Percentiles rank a stretch among this genome's conserved stretches.
phyloP scores from a whole-genome alignment of 2,888 invertebrate genomes.

The Drosophila colorata region DNA sequence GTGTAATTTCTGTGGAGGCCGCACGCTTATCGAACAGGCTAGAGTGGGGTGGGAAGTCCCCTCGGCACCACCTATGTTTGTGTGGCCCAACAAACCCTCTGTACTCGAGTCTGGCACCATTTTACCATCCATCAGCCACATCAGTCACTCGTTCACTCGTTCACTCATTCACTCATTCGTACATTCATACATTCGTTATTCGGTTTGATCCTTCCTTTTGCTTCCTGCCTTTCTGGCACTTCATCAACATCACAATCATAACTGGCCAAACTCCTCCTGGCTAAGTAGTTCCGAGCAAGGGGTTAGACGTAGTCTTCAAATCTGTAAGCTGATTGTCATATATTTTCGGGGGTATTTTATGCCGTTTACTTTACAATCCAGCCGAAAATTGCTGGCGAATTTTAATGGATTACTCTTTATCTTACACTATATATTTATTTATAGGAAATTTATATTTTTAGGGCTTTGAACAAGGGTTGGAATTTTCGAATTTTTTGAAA shows the following conservation, averaged over 20 bases:
- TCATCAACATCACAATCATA: slow-evolving; percentile 62
- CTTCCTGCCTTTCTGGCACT: slow-evolving; percentile 50
- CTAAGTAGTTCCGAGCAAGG: slow-evolving; percentile 12
- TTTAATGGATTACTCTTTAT: slow-evolving; percentile 14
- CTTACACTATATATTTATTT: too few species aligned
- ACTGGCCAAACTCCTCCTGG: slow-evolving; percentile 22
- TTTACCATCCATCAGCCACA: slow-evolving; percentile 55
- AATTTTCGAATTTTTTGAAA: too few species aligned
- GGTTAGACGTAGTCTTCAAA: slow-evolving; percentile 9
- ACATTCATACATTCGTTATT: slow-evolving; percentile 51
- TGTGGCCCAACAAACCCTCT: slow-evolving; percentile 19
- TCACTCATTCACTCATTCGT: slow-evolving; percentile 49
- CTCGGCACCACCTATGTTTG: slow-evolving; percentile 28
- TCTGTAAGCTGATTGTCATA: slow-evolving; percentile 15
- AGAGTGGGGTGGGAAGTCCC: too few species aligned
- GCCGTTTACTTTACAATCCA: slow-evolving; percentile 2
- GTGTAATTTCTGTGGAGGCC: slow-evolving; percentile 60
- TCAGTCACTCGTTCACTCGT: slow-evolving; percentile 41
- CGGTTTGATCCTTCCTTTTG: slow-evolving; percentile 10
- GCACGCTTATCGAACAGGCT: slow-evolving; percentile 62
- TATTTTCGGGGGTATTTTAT: background rate
- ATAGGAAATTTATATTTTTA: too few species aligned
- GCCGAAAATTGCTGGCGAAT: background rate
- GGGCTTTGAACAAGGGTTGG: too few species aligned
- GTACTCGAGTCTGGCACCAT: slow-evolving; percentile 2